Percentiles rank a stretch among this genome's conserved stretches.
Conservation (phyloP, 2,888 invertebrate genomes). For the Neoaliturus tenellus region DNA sequence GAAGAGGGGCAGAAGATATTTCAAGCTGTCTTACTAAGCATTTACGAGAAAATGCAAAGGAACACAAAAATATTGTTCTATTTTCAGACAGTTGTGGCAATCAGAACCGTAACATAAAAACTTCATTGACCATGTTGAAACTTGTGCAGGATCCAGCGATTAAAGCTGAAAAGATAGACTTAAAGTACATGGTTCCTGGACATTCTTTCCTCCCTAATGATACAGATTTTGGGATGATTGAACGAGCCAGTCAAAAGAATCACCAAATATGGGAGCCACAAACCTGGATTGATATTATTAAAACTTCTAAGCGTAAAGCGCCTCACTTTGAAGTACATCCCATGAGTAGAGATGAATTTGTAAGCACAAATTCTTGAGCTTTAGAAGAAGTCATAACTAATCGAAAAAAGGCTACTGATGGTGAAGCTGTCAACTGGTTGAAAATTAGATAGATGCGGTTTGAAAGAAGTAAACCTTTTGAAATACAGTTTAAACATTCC, state of each 20-base stretch:
- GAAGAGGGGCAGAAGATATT: constrained; percentile 56
- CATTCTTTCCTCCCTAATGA: constrained; percentile 41
- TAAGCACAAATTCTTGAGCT: constrained; percentile 44
- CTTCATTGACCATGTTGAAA: constrained; percentile 39
- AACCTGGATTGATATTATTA: constrained; percentile 48
- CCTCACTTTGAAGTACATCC: constrained; percentile 47
- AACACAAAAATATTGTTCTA: constrained; percentile 54
- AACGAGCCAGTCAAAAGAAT: constrained; percentile 36
- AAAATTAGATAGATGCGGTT: constrained; percentile 41
- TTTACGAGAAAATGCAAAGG: constrained; percentile 35
- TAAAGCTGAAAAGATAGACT: constrained; percentile 40
- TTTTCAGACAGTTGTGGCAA: constrained; percentile 50
- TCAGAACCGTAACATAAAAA: constrained; percentile 57
- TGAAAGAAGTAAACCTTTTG: constrained; percentile 37
- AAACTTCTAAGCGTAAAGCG: constrained; percentile 45
- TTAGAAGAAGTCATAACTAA: constrained; percentile 37
- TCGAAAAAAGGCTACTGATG: constrained; percentile 43
- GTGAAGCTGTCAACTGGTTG: background rate
- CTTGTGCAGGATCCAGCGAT: background rate
- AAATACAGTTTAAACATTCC: constrained; percentile 37
- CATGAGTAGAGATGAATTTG: constrained; percentile 27
- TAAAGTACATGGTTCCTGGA: constrained; percentile 37
- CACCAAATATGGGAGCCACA: background rate
- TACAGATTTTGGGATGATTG: constrained; percentile 47
- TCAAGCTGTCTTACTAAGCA: constrained; percentile 44